Evolutionary conservation across 2,113 vertebrate genomes (phyloP), one percentile per base, ranked within the genome.

Genomic region (Irena cyanogastra): DNA sequence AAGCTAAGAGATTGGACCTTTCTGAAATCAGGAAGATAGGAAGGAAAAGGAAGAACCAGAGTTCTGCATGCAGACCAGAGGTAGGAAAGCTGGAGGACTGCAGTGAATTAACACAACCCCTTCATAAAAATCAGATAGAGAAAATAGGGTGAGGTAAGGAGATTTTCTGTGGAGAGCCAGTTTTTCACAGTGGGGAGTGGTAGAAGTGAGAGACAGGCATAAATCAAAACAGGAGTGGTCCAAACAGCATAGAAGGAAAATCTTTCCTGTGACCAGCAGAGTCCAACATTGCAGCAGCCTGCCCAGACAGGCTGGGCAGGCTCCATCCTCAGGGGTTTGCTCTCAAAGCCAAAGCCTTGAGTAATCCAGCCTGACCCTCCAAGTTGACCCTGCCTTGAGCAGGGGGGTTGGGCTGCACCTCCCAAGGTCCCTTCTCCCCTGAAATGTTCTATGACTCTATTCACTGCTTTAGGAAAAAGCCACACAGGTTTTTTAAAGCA

Each of bases 1-100:
- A 85, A 93, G 15, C 14, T 27, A 53, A 9, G 64, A 87, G 28
- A 49, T 10, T 26, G 42, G 33, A 47, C 19, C 52, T 45, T 74
- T 69, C 35, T 28, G 47, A 82, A 94, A 87, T 1, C 5, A 3
- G 27, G 39, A 87, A 54, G 26, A n/a, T 6, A n/a, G 0, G 13
- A 91, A 86, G 18, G 13, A 74, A 77, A 61, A 81, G 20, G 44
- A 68, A 75, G 71, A 93, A 18, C 1, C 0, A 0, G 42, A 83
- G 39, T 17, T 72, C 16, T 0, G 0, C 6, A 14, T 4, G 8
- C 27, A 14, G 24, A 66, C 69, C 37, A 31, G 78, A 52, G 20
- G 30, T 42, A 26, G 35, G 52, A 74, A 76, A 77, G 41, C 37
- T 39, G 14, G 9, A 64, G 13, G n/a, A 64, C 63, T 74, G 47